Base-by-base conservation (phyloP, 23 tunicate genomes). In the Phallusia fumigata region DNA sequence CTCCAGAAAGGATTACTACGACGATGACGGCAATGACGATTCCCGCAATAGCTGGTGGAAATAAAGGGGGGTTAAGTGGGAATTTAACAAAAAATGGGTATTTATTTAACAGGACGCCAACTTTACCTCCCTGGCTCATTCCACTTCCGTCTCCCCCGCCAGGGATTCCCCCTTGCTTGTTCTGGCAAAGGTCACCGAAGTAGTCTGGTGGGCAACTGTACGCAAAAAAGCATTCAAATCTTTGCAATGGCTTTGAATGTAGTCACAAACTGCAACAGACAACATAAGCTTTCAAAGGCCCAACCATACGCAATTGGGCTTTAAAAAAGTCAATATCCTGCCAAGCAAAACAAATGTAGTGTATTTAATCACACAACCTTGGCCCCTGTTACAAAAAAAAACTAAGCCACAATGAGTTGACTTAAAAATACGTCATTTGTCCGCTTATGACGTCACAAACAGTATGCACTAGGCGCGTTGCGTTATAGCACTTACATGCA, bases 401-500 rank as follows among this genome's bases (percentile, higher is more conserved):
- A n/a, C n/a, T n/a, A n/a, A n/a, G n/a, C n/a, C n/a, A n/a, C n/a
- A n/a, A n/a, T n/a, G n/a, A n/a, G n/a, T n/a, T n/a, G n/a, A n/a
- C n/a, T n/a, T n/a, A n/a, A n/a, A n/a, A n/a, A n/a, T n/a, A n/a
- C n/a, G n/a, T n/a, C n/a, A n/a, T n/a, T n/a, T n/a, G n/a, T n/a
- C n/a, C n/a, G n/a, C n/a, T n/a, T n/a, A n/a, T n/a, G n/a, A n/a
- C n/a, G n/a, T n/a, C n/a, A n/a, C 15, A 51, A 15, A 13, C 58
- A 51, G 18, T 51, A 51, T 51, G 15, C 58, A 15, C 58, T 13
- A 51, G 58, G 18, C 58, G 18, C 58, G 15, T 51, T 51, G 18
- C 58, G 58, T 51, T 51, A 51, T 51, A 13, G 15, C 18, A 51
- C 97, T 87, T 80, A 92, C 97, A 58, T 22, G 82, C 97, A 92